Evolutionary conservation across 2,797 vertebrate genomes (phyloP), one percentile per base, ranked within the genome.

Genomic region (Echiichthys vipera): DNA sequence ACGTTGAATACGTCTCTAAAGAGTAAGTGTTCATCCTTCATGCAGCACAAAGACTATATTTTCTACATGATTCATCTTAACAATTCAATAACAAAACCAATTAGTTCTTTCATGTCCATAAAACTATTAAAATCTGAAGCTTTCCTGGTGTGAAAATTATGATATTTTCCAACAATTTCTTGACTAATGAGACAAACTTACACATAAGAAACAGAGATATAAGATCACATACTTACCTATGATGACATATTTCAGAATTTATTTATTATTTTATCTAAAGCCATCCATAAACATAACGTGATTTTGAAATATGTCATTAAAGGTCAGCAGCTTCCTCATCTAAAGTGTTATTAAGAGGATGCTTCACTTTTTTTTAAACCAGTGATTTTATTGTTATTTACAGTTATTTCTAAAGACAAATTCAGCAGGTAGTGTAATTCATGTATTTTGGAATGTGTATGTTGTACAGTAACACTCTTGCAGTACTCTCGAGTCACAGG

Each of bases 21-120:
- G 53, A 75, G 53, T 74, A 34, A 59, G 24, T 68, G 45, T 30
- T 77, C 17, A 42, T 58, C 17, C 22, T 62, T 74, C 45, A 58
- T 58, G n/a, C 46, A 69, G 53, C 36, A 63, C 50, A 59, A 55
- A 45, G 58, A 36, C 4, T 0, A 39, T 71, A 56, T 63, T 12
- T 66, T 58, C 51, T 14, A 30, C 27, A 54, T 66, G 17, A 64
- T 49, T 71, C 24, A 69, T 74, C 25, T 45, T 61, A 43, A 70
- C 27, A 32, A 39, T 32, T 43, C 20, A 62, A 66, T 68, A 63
- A 77, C 43, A 58, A 14, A 61, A 85, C 37, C 46, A 77, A 79
- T 66, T 56, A 65, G 24, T 50, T 70, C 5, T 40, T 74, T 78
- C 40, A 67, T 47, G 67, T 43, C 46, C 47, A 62, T 81, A 54